Base-by-base conservation (phyloP, 2,797 vertebrate species). In the Gallinago solitaria region DNA sequence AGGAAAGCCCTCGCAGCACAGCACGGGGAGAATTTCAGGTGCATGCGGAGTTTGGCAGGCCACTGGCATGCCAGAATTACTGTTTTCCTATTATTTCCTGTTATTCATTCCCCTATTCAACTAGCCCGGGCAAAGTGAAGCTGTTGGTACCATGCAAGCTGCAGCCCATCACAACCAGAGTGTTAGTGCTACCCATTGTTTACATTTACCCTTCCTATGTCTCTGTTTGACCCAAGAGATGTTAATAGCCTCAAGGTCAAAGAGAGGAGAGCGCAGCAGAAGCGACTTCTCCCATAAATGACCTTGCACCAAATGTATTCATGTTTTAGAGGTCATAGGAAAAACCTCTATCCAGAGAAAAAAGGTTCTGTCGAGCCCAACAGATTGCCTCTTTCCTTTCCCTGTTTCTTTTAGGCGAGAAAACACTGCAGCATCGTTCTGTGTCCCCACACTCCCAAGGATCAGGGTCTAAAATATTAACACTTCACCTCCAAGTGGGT, bases 321-420 rank as follows among this genome's bases (percentile, higher is more conserved):
- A n/a, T 48, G 16, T 83, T 83, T 67, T 56, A 74, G 33, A 83
- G 68, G 43, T 65, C 64, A 91, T 15, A 91, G 53, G 50, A 87
- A 89, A 84, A 93, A 75, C 9, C 27, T 76, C 59, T 51, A 24
- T 28, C 27, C 2, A 0, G 27, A 70, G 21, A 54, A 61, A 87
- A 64, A 87, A 84, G 16, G 16, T 89, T 87, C 83, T 59, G 12
- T 50, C 74, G 87, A 48, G 78, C 35, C 67, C 39, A 45, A 37
- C 57, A 61, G 53, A 76, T 61, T 41, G 32, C 30, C 18, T 69
- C 47, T 41, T 70, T 41, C 65, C 25, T 87, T 83, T n/a, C 43
- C 32, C 43, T 64, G 21, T 30, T 57, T 79, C 51, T 73, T 75
- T 50, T 16, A 79, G 45, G 19, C 68, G 47, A 60, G 27, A 47